phyloP scores from a whole-genome alignment of 2,797 vertebrate species.

The Channa striata region DNA sequence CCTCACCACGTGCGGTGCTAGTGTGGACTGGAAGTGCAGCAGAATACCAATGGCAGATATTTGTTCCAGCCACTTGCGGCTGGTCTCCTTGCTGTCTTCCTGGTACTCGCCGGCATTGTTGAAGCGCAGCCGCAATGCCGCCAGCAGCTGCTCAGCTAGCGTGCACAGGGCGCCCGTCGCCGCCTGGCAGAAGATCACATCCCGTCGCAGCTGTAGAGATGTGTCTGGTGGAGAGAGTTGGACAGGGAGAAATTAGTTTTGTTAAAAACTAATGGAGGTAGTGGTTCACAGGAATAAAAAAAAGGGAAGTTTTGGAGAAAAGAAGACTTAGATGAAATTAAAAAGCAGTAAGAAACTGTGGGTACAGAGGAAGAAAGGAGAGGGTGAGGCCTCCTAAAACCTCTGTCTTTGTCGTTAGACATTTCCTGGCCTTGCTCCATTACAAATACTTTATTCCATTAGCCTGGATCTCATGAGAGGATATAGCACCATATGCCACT shows the following conservation, averaged over 20 bases:
- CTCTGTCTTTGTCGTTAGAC: conserved; percentile 31
- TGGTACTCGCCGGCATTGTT: conserved; percentile 98
- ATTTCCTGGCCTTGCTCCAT: conserved; percentile 29
- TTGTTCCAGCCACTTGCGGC: conserved; percentile 98
- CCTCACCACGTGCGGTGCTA: conserved; percentile 90
- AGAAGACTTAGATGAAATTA: background rate
- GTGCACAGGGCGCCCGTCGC: conserved; percentile 92
- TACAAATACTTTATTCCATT: conserved; percentile 44
- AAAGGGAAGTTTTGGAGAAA: background rate
- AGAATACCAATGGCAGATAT: conserved; percentile 92
- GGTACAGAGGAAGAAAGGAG: no score
- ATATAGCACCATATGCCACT: conserved; percentile 52
- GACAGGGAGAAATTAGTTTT: background rate
- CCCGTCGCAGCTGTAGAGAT: conserved; percentile 92
- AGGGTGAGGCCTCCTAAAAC: conserved; percentile 3
- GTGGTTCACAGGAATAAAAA: background rate
- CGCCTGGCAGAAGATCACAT: conserved; percentile 96
- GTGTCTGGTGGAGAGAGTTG: conserved; percentile 85
- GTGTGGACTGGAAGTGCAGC: conserved; percentile 94
- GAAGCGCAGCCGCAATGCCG: conserved; percentile 91
- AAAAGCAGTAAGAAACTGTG: no score
- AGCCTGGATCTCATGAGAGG: conserved; percentile 26
- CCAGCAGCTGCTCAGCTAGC: conserved; percentile 93
- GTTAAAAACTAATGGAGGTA: conserved; percentile 16
- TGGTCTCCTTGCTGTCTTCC: conserved; percentile 95